Evolutionary conservation across 2,888 invertebrate species (phyloP), one percentile per base, ranked within the genome.

Genomic region (Gari tellinella): DNA sequence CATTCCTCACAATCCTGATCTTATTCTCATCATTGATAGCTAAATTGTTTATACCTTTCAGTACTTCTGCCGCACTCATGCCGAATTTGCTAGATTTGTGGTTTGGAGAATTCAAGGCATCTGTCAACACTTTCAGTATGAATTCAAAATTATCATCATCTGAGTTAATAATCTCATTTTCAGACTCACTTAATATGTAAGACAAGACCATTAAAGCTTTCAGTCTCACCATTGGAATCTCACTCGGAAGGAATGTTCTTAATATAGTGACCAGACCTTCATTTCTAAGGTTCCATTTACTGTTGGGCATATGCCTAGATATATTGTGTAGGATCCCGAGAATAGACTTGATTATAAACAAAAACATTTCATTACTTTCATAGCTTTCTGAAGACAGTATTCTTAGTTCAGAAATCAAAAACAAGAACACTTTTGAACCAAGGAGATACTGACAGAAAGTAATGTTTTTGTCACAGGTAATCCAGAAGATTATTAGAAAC

Each of bases 321-420:
- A 87, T 75, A 66, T 91, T 91, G 75, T 90, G 90, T 19, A 90
- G 65, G 14, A 90, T 86, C 19, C 91, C 90, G 1, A 91, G 52
- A 15, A 48, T 40, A 40, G 51, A 48, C 41, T 52, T 58, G 73
- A 58, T 81, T 65, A 46, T 84, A 78, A 61, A 77, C 21, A 61
- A 55, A 14, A 51, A 25, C 43, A 58, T 41, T 15, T 72, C 61
- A n/a, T 46, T 61, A 8, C 48, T 53, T 14, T 46, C 49, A 52
- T 68, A 60, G 14, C 53, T 58, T 23, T 38, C 19, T 1, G 49
- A 14, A 17, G 60, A 57, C 10, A 77, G 56, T 31, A 14, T 55
- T 15, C 49, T 51, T 19, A 83, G 52, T 41, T 72, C 69, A 4
- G 55, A 55, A 23, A 68, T 31, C n/a, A 70, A 25, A 43, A 57